These are phyloP conservation scores for Hepsetus odoe DNA, from an alignment of 2,113 vertebrate genomes.

Conservation along the genomic window DNA sequence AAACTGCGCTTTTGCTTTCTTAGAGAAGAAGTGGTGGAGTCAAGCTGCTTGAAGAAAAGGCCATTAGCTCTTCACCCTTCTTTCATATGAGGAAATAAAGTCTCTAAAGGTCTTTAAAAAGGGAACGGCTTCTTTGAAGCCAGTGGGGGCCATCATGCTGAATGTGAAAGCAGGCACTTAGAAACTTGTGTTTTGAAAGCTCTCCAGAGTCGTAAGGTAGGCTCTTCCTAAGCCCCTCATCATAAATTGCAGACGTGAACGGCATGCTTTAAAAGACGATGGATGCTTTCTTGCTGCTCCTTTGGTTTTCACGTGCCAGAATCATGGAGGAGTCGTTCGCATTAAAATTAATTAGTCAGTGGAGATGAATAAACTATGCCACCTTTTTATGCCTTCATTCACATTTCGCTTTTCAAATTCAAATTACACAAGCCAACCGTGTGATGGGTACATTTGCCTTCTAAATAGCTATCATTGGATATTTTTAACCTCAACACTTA, in stretches of 20 bases:
- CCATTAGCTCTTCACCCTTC: conserved; percentile 41
- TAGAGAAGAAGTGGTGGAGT: conserved; percentile 12
- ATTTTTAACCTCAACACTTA: too few species aligned
- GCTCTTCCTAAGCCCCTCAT: neutral
- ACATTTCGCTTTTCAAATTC: too few species aligned
- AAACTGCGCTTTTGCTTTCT: conserved; percentile 24
- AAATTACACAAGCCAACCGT: too few species aligned
- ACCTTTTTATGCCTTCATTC: neutral
- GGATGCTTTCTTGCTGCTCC: neutral
- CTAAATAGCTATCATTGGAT: too few species aligned
- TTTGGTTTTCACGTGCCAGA: neutral
- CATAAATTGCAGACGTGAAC: conserved; percentile 10
- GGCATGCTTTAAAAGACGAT: neutral
- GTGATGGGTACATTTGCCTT: too few species aligned
- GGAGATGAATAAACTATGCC: neutral
- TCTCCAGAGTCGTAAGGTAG: neutral
- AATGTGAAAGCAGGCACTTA: conserved; percentile 13
- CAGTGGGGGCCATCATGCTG: neutral
- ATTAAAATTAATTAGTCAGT: neutral
- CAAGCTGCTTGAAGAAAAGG: conserved; percentile 35
- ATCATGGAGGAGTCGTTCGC: neutral
- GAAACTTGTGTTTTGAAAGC: conserved; percentile 28
- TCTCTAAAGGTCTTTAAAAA: conserved; percentile 44
- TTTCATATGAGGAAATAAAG: conserved; percentile 36
- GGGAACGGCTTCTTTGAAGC: conserved; percentile 10